Percentiles rank a stretch among this genome's conserved stretches.
These are phyloP conservation scores for Passer domesticus DNA, from an alignment of 2,113 vertebrate species.

Conservation along the genomic window DNA sequence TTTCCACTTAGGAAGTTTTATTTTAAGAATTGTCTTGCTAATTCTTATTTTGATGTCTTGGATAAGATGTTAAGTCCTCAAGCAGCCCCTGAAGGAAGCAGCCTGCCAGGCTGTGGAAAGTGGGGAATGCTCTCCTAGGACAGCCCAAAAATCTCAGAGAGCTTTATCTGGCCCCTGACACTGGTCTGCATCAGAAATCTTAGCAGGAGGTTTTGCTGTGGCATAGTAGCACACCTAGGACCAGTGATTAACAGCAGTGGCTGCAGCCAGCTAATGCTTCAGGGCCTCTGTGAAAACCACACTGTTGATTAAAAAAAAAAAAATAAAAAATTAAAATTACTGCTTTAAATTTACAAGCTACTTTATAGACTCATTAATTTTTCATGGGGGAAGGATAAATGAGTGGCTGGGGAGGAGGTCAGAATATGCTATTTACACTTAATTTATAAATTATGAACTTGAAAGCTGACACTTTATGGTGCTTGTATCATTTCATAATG, in stretches of 20 bases:
- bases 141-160: neutral
- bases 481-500: constrained; percentile 17
- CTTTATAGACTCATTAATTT: constrained; percentile 43
- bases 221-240: neutral
- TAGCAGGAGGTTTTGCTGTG: neutral
- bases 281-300: neutral
- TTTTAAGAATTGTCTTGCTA: neutral
- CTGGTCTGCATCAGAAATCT: neutral
- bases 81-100: neutral
- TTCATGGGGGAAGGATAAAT: constrained; percentile 26
- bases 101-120: neutral
- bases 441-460: constrained; percentile 38
- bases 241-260: neutral
- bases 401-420: neutral
- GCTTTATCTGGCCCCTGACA: neutral
- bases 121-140: neutral
- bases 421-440: constrained; percentile 15
- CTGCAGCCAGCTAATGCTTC: neutral
- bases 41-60: neutral
- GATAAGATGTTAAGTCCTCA: neutral
- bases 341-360: constrained; percentile 21
- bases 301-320: neutral
- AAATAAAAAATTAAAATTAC: neutral
- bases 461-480: constrained; percentile 12
- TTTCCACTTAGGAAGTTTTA: neutral